Conservation (phyloP, 2,888 invertebrate species). For the Napeogenes sylphis region DNA sequence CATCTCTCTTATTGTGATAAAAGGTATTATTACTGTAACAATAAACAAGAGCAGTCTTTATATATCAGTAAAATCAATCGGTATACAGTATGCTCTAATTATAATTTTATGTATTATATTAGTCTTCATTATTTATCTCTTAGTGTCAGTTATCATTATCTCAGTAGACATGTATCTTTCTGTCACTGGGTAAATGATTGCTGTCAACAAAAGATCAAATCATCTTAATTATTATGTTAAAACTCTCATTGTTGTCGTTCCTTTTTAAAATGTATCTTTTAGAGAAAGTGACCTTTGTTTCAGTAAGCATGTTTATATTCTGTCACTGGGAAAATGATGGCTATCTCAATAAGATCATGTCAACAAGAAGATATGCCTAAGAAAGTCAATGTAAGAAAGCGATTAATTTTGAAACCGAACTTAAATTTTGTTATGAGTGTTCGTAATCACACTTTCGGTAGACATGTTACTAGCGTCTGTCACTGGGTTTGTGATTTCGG, state of each 20-base stretch:
- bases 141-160: conserved; percentile 4
- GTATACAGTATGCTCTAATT: too few species aligned
- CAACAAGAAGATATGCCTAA: too few species aligned
- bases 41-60: too few species aligned
- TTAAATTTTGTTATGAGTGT: conserved; percentile 2
- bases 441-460: conserved; percentile 26
- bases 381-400: not conserved
- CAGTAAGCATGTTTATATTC: conserved; percentile 30
- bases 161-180: conserved; percentile 33
- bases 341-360: conserved; percentile 3
- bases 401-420: too few species aligned
- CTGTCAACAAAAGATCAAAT: conserved; percentile 12
- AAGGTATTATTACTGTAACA: too few species aligned
- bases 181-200: conserved; percentile 38
- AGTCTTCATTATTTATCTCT: too few species aligned
- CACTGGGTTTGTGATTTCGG: conserved; percentile 34
- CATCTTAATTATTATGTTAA: not conserved
- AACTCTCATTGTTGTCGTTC: too few species aligned
- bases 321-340: conserved; percentile 44
- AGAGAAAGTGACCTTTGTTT: conserved; percentile 19
- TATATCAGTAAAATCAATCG: too few species aligned
- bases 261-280: not conserved
- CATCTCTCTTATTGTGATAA: too few species aligned
- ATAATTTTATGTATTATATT: too few species aligned
- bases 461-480: conserved; percentile 24